Base-by-base conservation (phyloP, 2,888 invertebrate genomes). In the Bimastos eiseni region DNA sequence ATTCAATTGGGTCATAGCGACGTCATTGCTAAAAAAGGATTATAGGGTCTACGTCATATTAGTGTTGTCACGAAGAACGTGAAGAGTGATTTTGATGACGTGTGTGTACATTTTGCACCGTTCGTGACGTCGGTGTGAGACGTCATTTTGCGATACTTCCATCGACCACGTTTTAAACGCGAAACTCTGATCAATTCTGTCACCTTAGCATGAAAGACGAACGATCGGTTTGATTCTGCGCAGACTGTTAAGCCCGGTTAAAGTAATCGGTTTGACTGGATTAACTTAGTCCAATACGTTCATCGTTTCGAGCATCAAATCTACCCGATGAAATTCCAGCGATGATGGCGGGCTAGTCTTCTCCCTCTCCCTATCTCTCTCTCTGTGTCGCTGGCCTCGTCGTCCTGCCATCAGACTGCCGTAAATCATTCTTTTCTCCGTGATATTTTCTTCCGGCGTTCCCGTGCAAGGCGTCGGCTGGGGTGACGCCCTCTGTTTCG, bases 341-440 rank as follows among this genome's bases (percentile, higher is more conserved):
- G 70, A n/a, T n/a, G 70, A n/a, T n/a, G 70, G n/a, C 70, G 70
- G 70, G n/a, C 70, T 70, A 70, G 70, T 30, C 30, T n/a, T 70
- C 70, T 70, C 1, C 24, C 49, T 49, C 24, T 24, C 49, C 24
- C 49, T 24, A n/a, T n/a, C n/a, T n/a, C n/a, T 41, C 41, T 41
- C 41, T 41, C 41, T 41, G 41, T 41, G 41, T 41, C 41, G 41
- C 41, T 41, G 15, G 41, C 41, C n/a, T n/a, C n/a, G n/a, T n/a
- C 17, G 17, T 44, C 44, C 44, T 49, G 49, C 24, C 21, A 49
- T 49, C 49, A 19, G 49, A 49, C 21, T 19, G n/a, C n/a, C 70
- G 70, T 70, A 70, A 70, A 70, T 70, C n/a, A 70, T 70, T 70
- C 70, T 70, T 70, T 70, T 70, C 70, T n/a, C 70, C 70, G 70